Evolutionary conservation across 2,888 invertebrate genomes (phyloP).

Genomic region (Lissocephala sabroskyi): DNA sequence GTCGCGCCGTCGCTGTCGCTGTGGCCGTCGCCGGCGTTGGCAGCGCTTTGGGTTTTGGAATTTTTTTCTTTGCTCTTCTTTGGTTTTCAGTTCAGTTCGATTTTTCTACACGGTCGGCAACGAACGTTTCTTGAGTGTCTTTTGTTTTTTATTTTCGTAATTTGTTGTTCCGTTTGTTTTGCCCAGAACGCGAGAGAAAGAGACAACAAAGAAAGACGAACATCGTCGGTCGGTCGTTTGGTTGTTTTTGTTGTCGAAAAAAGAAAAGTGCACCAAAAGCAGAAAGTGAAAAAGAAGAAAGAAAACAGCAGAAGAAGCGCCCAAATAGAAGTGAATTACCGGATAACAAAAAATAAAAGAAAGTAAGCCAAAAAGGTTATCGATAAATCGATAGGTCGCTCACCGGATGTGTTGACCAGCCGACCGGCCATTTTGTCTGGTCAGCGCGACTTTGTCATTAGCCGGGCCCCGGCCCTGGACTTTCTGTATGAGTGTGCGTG

Average conservation of each 20-base stretch:
- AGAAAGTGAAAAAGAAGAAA: conserved; percentile 9
- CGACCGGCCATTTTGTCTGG: conserved; percentile 47
- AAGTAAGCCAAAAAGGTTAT: neutral
- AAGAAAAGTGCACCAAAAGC: conserved; percentile 23
- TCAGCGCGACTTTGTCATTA: too few relatives aligned
- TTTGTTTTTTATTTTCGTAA: neutral
- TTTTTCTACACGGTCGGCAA: conserved; percentile 66
- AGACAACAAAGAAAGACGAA: neutral
- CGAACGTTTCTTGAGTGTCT: conserved; percentile 32
- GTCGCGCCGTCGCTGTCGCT: conserved; percentile 21
- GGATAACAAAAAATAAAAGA: neutral
- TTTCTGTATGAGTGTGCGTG: conserved; percentile 7
- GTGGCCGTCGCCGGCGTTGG: conserved; percentile 8
- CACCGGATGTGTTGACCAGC: conserved; percentile 56
- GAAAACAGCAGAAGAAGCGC: conserved; percentile 22
- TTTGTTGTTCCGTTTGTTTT: too few relatives aligned
- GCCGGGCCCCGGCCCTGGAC: conserved; percentile 16
- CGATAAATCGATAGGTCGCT: conserved; percentile 2
- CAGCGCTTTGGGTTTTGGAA: conserved; percentile 70
- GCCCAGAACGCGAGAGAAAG: neutral
- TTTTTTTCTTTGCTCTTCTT: conserved; percentile 71
- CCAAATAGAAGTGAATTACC: conserved; percentile 48
- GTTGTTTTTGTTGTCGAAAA: conserved; percentile 9
- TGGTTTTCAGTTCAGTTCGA: conserved; percentile 70
- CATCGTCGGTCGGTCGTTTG: conserved; percentile 8